Percentiles rank a stretch among this genome's conserved stretches.
Conservation (phyloP, 2,113 vertebrate genomes). For the Myotis davidii region DNA sequence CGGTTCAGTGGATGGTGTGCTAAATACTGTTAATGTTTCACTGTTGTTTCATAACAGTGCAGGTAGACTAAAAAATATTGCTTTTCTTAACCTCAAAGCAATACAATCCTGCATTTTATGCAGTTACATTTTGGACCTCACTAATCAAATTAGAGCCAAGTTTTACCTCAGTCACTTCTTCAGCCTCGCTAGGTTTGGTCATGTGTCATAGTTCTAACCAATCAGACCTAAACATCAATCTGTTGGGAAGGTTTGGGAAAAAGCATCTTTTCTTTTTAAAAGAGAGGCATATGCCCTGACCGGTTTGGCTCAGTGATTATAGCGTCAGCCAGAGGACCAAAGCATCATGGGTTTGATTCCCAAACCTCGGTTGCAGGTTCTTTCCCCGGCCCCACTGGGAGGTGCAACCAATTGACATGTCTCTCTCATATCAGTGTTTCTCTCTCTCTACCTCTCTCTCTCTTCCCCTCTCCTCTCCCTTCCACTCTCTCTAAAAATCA, state of each 20-base stretch:
- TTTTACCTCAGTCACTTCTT: neutral
- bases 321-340: too few relatives aligned
- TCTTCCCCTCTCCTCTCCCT: too few relatives aligned
- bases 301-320: too few relatives aligned
- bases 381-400: too few relatives aligned
- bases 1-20: neutral
- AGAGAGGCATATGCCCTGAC: neutral
- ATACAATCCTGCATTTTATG: neutral
- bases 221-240: neutral
- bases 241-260: neutral
- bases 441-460: too few relatives aligned
- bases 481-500: too few relatives aligned
- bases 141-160: neutral
- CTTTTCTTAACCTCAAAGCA: neutral
- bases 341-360: too few relatives aligned
- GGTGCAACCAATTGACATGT: too few relatives aligned
- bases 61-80: neutral
- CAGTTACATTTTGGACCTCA: neutral
- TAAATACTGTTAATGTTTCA: neutral
- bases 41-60: neutral
- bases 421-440: too few relatives aligned
- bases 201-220: neutral
- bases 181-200: neutral
- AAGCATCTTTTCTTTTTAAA: neutral
- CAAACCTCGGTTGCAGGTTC: too few relatives aligned